Conservation (phyloP, 2,888 invertebrate species). For the Sphaerophoria taeniata region DNA sequence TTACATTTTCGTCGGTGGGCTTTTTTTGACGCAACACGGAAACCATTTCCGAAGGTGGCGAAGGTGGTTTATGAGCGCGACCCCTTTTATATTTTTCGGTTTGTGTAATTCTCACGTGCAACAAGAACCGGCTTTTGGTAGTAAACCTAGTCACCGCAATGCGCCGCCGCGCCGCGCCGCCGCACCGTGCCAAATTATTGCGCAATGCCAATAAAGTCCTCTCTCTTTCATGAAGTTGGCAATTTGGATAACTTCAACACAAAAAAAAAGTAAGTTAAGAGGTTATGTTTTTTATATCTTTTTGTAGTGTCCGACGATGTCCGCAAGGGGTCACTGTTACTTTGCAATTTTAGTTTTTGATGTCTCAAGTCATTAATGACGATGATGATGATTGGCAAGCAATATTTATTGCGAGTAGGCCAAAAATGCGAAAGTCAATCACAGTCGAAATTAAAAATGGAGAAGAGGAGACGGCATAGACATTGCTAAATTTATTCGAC, state of each 20-base stretch:
- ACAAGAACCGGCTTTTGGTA: constrained; percentile 62
- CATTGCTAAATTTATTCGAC: neutral
- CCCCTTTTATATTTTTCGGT: constrained; percentile 10
- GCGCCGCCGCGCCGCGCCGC: neutral
- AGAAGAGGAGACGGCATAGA: neutral
- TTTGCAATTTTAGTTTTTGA: constrained; percentile 45
- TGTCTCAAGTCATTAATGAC: constrained; percentile 42
- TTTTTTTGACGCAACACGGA: constrained; percentile 46
- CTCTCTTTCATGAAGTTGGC: constrained; percentile 49
- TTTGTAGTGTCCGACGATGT: constrained; percentile 23
- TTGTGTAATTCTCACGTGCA: constrained; percentile 55
- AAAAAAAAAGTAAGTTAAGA: neutral
- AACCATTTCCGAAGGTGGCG: constrained; percentile 61
- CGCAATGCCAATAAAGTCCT: constrained; percentile 51
- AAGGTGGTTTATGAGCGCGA: constrained; percentile 63
- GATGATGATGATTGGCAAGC: constrained; percentile 50
- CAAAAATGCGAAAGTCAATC: constrained; percentile 50
- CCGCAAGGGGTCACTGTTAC: constrained; percentile 48
- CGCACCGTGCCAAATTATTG: constrained; percentile 16
- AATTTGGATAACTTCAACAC: constrained; percentile 47
- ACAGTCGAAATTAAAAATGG: neutral
- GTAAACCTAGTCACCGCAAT: constrained; percentile 2
- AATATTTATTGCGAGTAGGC: constrained; percentile 22
- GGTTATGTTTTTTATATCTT: neutral
- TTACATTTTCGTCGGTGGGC: constrained; percentile 41